Evolutionary conservation across 1,140 invertebrate genomes (phyloP).

Genomic region (Dendroctonus valens): DNA sequence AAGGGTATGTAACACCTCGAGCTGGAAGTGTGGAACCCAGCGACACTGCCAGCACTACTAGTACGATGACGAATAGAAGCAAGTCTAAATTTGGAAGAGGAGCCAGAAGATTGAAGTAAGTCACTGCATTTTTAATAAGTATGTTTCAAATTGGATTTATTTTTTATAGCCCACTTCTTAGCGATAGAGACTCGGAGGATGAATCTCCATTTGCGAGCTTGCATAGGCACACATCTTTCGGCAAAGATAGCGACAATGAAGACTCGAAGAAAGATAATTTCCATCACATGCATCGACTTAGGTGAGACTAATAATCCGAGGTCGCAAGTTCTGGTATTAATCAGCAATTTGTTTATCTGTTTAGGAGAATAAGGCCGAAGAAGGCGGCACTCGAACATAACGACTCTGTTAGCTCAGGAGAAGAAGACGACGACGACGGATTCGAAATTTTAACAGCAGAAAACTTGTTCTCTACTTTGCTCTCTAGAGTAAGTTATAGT

Average conservation of each 20-base stretch:
- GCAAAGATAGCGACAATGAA: slow-evolving; percentile 55
- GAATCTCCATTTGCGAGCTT: slow-evolving; percentile 55
- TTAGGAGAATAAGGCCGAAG: slow-evolving; percentile 69
- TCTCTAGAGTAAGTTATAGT: slow-evolving; percentile 73
- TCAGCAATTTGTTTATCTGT: slow-evolving; percentile 11
- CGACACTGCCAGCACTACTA: slow-evolving; percentile 58
- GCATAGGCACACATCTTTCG: slow-evolving; percentile 51
- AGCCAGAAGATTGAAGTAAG: slow-evolving; percentile 56
- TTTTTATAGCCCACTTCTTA: slow-evolving; percentile 60
- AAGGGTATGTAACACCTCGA: slow-evolving; percentile 76
- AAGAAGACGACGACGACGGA: slow-evolving; percentile 85
- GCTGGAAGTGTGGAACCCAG: slow-evolving; percentile 72
- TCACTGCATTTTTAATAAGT: neutral
- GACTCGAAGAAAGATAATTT: slow-evolving; percentile 56
- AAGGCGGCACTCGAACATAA: slow-evolving; percentile 64
- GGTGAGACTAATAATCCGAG: slow-evolving; percentile 49
- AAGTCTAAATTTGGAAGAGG: slow-evolving; percentile 52
- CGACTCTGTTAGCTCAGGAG: slow-evolving; percentile 83
- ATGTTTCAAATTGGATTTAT: too few species aligned
- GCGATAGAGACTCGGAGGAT: slow-evolving; percentile 70
- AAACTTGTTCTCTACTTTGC: slow-evolving; percentile 82
- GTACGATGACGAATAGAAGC: slow-evolving; percentile 44
- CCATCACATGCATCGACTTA: slow-evolving; percentile 71
- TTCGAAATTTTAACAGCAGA: slow-evolving; percentile 88
- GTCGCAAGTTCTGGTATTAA: too few species aligned